Evolutionary conservation across 2,797 vertebrate species (phyloP), one percentile per base, ranked within the genome.

Genomic region (Alexandromys oeconomus): DNA sequence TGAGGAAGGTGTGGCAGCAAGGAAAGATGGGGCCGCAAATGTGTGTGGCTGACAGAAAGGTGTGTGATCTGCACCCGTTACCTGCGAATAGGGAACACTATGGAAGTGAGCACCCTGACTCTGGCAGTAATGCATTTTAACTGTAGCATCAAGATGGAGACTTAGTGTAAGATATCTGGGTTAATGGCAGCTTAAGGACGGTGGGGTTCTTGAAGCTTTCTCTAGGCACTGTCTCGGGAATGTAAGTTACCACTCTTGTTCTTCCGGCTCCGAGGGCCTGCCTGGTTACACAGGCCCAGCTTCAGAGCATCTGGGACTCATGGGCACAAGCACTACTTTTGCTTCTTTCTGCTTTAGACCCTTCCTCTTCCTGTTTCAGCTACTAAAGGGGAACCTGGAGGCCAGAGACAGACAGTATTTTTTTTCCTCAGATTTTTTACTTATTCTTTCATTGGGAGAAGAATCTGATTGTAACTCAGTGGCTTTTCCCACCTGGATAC

Each of bases 21-120:
- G 92, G 61, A 25, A 11, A 29, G 51, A 40, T 2, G n/a, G n/a
- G 21, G 6, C 14, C 0, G 1, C 3, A 40, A 43, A 17, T 54
- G 11, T 23, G 31, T 27, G 69, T 1, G 0, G 29, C 3, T 2
- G 48, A 37, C 34, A 19, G 54, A 27, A 59, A 21, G 37, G 14
- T 11, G 0, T 8, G 51, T 1, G 5, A 15, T 63, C 25, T 34
- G 67, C 61, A 21, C 25, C 69, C 74, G 17, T 0, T 14, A 48
- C 14, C 73, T 12, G 48, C 34, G 69, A 25, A 23, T 0, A 21
- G 0, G 57, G 48, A 27, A 27, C n/a, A 21, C 59, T 0, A 19
- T 0, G 6, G 6, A 12, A 40, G 4, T 2, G 7, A 40, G 79
- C 40, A 40, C 43, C 37, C 61, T 34, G 34, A 5, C 14, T 3